Evolutionary conservation across 1,140 invertebrate species (phyloP), one percentile per base, ranked within the genome.

Genomic region (Euglossa dilemma): DNA sequence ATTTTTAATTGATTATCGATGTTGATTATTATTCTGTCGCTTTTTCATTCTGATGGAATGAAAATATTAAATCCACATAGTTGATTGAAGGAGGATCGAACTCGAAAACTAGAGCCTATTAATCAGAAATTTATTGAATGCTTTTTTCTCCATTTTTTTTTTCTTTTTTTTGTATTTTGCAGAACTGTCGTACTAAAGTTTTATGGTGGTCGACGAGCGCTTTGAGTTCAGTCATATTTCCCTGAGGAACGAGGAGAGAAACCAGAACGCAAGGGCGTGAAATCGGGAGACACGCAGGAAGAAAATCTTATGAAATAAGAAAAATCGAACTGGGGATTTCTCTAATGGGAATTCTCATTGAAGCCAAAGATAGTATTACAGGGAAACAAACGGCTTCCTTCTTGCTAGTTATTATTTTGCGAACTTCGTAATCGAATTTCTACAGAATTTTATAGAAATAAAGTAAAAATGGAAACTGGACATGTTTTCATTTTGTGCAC

Each of bases 201-300:
- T 91, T 90, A 85, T 90, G 86, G 83, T 86, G 83, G 89, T 85
- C 85, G 88, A 85, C 59, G 82, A 85, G 87, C 84, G 80, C 80
- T 90, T 85, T 87, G 90, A 91, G 91, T 90, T 92, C 72, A 81
- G 89, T 93, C 91, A 93, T 94, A 93, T 94, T 93, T 94, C 93
- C 92, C 93, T 76, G 71, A 90, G 85, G 93, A 87, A 66, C 63
- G 79, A 73, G 54, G 64, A 72, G 84, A 83, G 75, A 91, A 91
- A 86, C 86, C 89, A 84, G 84, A 84, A 88, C 56, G 63, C 66
- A 83, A 80, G 89, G 84, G 83, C 59, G 69, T 66, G 75, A 73
- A 69, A 73, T 83, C 79, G 84, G 73, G 83, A 83, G 79, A 78
- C 75, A 78, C 67, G 74, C 63, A 81, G 78, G 69, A 88, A 83